Evolutionary conservation across 2,888 invertebrate species (phyloP).

Genomic region (Ennomos erosarius): DNA sequence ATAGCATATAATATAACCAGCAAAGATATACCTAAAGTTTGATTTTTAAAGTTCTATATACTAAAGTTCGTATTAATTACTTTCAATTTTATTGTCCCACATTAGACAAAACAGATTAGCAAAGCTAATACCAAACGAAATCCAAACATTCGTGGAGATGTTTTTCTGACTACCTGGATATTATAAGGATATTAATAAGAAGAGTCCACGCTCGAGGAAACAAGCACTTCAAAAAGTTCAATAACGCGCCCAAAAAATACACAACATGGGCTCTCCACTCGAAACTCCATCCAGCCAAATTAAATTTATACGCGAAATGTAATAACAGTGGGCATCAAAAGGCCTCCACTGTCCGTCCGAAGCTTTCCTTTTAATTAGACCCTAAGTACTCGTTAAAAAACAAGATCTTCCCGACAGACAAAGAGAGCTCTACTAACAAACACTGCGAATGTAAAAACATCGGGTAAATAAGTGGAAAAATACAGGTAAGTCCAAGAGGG

Average conservation of each 20-base stretch:
- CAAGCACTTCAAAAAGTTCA: constrained; percentile 64
- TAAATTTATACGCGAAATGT: constrained; percentile 82
- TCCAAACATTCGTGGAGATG: constrained; percentile 6
- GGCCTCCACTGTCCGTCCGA: constrained; percentile 79
- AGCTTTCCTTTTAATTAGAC: constrained; percentile 85
- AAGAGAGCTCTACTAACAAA: constrained; percentile 79
- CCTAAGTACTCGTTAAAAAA: constrained; percentile 85
- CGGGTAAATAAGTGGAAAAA: constrained; percentile 85
- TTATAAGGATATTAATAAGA: constrained; percentile 46
- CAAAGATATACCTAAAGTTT: too few relatives aligned
- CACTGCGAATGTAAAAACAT: constrained; percentile 82
- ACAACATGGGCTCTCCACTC: constrained; percentile 69
- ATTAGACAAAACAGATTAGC: not conserved
- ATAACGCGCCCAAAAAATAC: constrained; percentile 65
- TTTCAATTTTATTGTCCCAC: too few relatives aligned
- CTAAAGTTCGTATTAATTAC: too few relatives aligned
- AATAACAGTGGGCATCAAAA: constrained; percentile 83
- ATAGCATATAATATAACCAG: too few relatives aligned
- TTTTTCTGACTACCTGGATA: constrained; percentile 32
- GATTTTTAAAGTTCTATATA: too few relatives aligned
- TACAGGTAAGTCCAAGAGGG: constrained; percentile 84
- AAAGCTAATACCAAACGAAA: not conserved
- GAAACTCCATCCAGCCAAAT: constrained; percentile 78
- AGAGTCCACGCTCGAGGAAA: constrained; percentile 49
- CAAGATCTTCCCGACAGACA: constrained; percentile 82